Base-by-base conservation (phyloP, 2,113 vertebrate genomes). In the Oncorhynchus mykiss region DNA sequence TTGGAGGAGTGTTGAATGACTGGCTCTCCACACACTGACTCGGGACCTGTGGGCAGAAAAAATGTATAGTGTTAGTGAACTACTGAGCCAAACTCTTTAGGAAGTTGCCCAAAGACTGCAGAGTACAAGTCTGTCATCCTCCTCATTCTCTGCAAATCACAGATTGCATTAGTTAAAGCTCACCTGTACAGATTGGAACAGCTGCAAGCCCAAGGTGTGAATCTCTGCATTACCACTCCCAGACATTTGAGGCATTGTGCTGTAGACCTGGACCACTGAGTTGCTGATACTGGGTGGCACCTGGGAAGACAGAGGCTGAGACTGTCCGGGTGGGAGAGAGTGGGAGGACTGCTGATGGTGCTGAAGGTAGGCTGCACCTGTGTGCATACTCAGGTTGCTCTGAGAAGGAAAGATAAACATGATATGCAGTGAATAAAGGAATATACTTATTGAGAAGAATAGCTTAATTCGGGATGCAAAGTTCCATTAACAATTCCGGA, bases 21-120 rank as follows among this genome's bases (percentile, higher is more conserved):
- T 95, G 88, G 72, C 93, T 95, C 79, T 97, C 96, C 91, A 97
- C 96, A 87, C 98, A 99, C 89, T 98, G 97, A 83, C 93, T 95
- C 0, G 96, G 95, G 31, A 97, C 96, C 97, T 98, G 20, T n/a
- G 12, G 22, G 76, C 20, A 78, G 8, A 3, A 51, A 29, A 48
- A 8, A 54, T 7, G 14, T 18, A 54, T 16, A 18, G 51, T 54
- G 51, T 54, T 14, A 54, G 51, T 54, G 16, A 16, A 5, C 16
- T 54, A 54, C 51, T 54, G 51, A 54, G 12, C 51, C 51, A 54
- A 54, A 54, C 51, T 54, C 16, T 54, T 54, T 18, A 18, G 16
- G 39, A 45, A 45, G 16, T 4, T 54, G 3, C 51, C 51, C 51
- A 54, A 54, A 54, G 14, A 54, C 51, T 54, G 51, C 51, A 14